These are phyloP conservation scores for Leptoteleia sp. DNA, from an alignment of 1,140 invertebrate genomes.

Conservation along the genomic window DNA sequence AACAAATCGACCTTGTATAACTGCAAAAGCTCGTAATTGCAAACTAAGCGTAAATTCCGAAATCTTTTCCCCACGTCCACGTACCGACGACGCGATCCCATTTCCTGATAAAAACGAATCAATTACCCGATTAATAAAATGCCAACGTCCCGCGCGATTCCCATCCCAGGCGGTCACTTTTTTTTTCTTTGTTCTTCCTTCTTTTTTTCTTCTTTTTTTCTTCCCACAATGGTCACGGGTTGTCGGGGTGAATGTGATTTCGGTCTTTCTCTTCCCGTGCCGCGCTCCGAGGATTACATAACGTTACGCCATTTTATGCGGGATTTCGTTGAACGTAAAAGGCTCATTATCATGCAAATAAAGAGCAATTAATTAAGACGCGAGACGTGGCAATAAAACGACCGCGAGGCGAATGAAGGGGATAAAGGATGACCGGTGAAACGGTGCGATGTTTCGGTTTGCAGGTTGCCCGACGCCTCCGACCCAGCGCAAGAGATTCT, in stretches of 20 bases:
- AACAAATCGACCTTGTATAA: too few species aligned
- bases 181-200: conserved; percentile 14
- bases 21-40: too few species aligned
- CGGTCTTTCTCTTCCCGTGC: conserved; percentile 4
- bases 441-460: conserved; percentile 31
- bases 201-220: conserved; percentile 21
- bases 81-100: too few species aligned
- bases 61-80: too few species aligned
- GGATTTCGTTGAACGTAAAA: conserved; percentile 26
- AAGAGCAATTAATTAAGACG: conserved; percentile 55
- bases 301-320: conserved; percentile 6
- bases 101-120: conserved; percentile 14
- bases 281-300: conserved; percentile 25
- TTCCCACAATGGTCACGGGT: conserved; percentile 32
- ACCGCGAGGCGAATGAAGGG: conserved; percentile 8
- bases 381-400: conserved; percentile 24
- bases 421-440: too few species aligned
- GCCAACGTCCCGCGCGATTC: conserved; percentile 7
- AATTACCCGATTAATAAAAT: conserved; percentile 46
- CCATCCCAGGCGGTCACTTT: conserved; percentile 36
- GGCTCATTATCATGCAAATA: conserved; percentile 44
- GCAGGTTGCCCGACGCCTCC: conserved; percentile 89
- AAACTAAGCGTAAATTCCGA: too few species aligned
- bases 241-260: conserved; percentile 6
- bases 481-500: conserved; percentile 89